Evolutionary conservation across 2,888 invertebrate species (phyloP).

Genomic region (Scelioninae gen. 2): DNA sequence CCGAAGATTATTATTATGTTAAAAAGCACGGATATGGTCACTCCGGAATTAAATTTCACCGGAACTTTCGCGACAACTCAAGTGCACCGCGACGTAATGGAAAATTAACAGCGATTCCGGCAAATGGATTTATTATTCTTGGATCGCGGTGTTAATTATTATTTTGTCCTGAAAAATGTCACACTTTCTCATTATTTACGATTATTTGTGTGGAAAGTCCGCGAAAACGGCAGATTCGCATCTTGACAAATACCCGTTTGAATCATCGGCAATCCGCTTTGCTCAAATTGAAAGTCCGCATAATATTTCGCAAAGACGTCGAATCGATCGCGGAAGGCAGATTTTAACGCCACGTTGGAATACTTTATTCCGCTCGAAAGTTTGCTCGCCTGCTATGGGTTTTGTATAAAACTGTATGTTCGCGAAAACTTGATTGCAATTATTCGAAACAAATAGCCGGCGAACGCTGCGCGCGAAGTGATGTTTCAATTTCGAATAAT

Average conservation of each 20-base stretch:
- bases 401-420: background rate
- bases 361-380: background rate
- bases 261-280: constrained; percentile 29
- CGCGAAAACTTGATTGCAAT: background rate
- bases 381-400: background rate
- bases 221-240: background rate
- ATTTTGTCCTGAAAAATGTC: no score
- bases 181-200: constrained; percentile 1
- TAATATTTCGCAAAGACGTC: constrained; percentile 13
- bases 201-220: background rate
- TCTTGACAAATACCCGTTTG: constrained; percentile 18
- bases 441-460: background rate
- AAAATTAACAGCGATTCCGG: no score
- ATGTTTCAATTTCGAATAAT: no score
- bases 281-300: constrained; percentile 18
- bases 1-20: constrained; percentile 40
- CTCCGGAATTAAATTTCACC: constrained; percentile 25
- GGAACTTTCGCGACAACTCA: constrained; percentile 1
- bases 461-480: no score
- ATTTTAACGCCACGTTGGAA: constrained; percentile 2
- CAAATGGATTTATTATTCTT: no score
- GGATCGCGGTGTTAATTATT: background rate
- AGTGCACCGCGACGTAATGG: background rate
- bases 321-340: constrained; percentile 5
- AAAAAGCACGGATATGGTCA: constrained; percentile 29